Evolutionary conservation across 2,888 invertebrate genomes (phyloP).

Genomic region (Panopea generosa): DNA sequence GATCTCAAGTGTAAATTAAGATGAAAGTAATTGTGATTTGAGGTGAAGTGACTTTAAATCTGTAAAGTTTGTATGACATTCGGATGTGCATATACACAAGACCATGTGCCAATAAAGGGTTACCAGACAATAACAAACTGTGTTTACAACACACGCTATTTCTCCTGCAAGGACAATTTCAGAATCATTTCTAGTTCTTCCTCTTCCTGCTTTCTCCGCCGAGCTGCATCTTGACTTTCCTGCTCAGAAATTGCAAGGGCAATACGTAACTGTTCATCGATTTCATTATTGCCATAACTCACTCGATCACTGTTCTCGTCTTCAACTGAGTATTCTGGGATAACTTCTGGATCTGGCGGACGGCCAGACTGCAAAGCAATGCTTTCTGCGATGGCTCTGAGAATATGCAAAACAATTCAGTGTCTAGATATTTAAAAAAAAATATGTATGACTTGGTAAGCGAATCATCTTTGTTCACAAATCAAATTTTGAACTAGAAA

Average conservation of each 20-base stretch:
- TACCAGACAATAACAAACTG: too few relatives aligned
- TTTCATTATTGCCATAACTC: conserved; percentile 52
- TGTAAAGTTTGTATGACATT: too few relatives aligned
- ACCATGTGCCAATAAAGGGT: too few relatives aligned
- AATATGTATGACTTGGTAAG: too few relatives aligned
- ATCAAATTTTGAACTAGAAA: too few relatives aligned
- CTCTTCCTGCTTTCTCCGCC: conserved; percentile 79
- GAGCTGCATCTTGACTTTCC: conserved; percentile 74
- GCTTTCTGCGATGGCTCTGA: conserved; percentile 85
- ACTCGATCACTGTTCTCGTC: conserved; percentile 46
- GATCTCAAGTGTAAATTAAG: too few relatives aligned
- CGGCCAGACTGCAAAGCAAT: conserved; percentile 71
- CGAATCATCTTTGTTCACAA: too few relatives aligned
- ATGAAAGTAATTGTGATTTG: too few relatives aligned
- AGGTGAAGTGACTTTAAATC: too few relatives aligned
- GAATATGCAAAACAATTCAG: too few relatives aligned
- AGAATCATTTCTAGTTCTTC: conserved; percentile 84
- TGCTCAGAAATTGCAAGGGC: conserved; percentile 83
- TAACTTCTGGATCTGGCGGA: conserved; percentile 83
- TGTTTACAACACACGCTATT: conserved; percentile 57
- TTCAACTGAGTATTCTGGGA: conserved; percentile 57
- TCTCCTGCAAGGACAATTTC: conserved; percentile 84
- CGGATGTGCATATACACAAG: too few relatives aligned
- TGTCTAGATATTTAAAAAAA: too few relatives aligned
- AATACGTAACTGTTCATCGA: conserved; percentile 82